Evolutionary conservation across 2,888 invertebrate species (phyloP).

Genomic region (Patella ulyssiponensis): DNA sequence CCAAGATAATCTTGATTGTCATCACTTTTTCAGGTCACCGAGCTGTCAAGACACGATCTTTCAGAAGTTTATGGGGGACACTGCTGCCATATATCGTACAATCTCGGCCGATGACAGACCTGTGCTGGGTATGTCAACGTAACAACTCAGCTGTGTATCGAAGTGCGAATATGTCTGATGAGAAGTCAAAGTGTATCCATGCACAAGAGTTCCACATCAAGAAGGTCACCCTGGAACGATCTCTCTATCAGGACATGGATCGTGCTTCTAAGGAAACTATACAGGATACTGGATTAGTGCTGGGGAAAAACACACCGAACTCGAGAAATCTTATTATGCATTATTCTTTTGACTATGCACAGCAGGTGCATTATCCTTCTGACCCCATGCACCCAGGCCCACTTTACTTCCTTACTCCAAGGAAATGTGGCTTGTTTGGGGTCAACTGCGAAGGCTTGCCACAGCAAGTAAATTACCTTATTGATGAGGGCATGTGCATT

Average conservation of each 20-base stretch:
- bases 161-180: constrained; percentile 20
- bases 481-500: constrained; percentile 39
- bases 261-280: not conserved
- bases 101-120: constrained; percentile 32
- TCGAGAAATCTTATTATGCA: constrained; percentile 19
- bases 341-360: constrained; percentile 47
- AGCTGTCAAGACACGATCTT: not conserved
- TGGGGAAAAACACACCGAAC: too few relatives aligned
- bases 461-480: constrained; percentile 37
- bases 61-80: constrained; percentile 15
- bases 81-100: constrained; percentile 28
- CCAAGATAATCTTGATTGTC: too few relatives aligned
- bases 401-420: constrained; percentile 44
- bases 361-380: constrained; percentile 45
- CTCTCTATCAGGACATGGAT: constrained; percentile 5
- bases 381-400: constrained; percentile 50
- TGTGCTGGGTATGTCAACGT: constrained; percentile 38
- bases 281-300: too few relatives aligned
- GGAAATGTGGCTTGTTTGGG: constrained; percentile 49
- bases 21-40: constrained; percentile 7
- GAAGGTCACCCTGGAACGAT: constrained; percentile 16
- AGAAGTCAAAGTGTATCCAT: not conserved
- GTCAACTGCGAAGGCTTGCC: constrained; percentile 36
- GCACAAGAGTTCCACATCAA: constrained; percentile 11
- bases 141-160: constrained; percentile 24